Evolutionary conservation across 2,113 vertebrate genomes (phyloP).

Genomic region (Rana temporaria): DNA sequence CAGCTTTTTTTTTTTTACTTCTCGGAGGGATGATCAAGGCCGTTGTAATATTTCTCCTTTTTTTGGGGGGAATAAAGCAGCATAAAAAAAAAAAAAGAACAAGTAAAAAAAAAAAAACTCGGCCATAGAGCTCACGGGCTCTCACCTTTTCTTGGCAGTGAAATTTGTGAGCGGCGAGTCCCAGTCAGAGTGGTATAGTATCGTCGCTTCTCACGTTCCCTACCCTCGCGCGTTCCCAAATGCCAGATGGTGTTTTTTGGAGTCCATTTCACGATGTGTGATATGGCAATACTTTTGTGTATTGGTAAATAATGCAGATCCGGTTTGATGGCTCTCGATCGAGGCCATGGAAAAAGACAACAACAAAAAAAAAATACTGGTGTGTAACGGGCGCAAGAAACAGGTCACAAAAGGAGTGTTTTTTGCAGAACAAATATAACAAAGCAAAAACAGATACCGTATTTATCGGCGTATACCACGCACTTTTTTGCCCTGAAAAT

Average conservation of each 20-base stretch:
- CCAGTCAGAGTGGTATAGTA: slow-evolving; percentile 90
- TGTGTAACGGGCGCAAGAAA: not conserved
- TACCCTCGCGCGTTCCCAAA: slow-evolving; percentile 86
- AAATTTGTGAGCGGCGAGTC: slow-evolving; percentile 86
- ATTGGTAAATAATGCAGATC: slow-evolving; percentile 89
- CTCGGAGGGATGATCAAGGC: slow-evolving; percentile 5
- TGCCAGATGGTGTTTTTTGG: slow-evolving; percentile 98
- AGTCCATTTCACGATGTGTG: slow-evolving; percentile 89
- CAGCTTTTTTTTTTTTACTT: not conserved
- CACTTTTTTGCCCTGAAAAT: too few species aligned
- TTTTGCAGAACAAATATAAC: not conserved
- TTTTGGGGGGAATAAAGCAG: slow-evolving; percentile 27
- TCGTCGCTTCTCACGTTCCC: slow-evolving; percentile 88
- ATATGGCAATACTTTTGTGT: slow-evolving; percentile 89
- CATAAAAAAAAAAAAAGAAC: slow-evolving; percentile 36
- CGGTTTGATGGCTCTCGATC: slow-evolving; percentile 78
- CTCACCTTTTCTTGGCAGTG: slow-evolving; percentile 95
- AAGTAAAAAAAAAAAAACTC: slow-evolving; percentile 53
- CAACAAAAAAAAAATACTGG: slow-evolving; percentile 69
- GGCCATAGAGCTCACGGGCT: slow-evolving; percentile 84
- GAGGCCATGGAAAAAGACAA: slow-evolving; percentile 75
- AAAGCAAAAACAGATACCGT: not conserved
- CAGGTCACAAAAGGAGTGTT: not conserved
- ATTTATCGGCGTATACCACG: too few species aligned
- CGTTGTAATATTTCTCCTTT: slow-evolving; percentile 32